These are phyloP conservation scores for Coenonympha glycerion DNA, from an alignment of 2,888 invertebrate species.

Conservation along the genomic window DNA sequence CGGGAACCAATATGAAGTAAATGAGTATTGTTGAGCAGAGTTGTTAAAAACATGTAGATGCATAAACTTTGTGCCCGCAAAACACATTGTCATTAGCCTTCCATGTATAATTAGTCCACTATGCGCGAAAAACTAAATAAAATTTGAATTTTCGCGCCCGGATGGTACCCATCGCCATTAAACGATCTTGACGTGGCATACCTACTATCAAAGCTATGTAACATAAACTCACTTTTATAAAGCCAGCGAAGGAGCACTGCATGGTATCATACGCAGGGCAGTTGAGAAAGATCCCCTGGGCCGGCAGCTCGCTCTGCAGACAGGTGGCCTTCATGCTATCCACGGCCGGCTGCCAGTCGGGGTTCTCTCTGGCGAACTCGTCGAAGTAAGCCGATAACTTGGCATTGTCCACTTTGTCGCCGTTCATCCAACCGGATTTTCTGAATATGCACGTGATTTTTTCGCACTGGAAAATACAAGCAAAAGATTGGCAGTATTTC, in stretches of 20 bases:
- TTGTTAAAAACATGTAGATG: too few relatives aligned
- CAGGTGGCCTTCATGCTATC: slow-evolving; percentile 41
- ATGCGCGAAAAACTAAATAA: too few relatives aligned
- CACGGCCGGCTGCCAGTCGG: slow-evolving; percentile 46
- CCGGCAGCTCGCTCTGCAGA: slow-evolving; percentile 36
- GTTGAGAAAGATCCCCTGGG: slow-evolving; percentile 44
- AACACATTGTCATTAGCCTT: too few relatives aligned
- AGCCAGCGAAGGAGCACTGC: slow-evolving; percentile 42
- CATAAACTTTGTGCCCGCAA: too few relatives aligned
- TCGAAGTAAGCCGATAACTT: slow-evolving; percentile 41
- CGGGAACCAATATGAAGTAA: too few relatives aligned
- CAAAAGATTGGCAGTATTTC: not conserved
- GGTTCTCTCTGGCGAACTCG: slow-evolving; percentile 40
- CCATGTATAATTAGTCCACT: too few relatives aligned
- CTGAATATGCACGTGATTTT: slow-evolving; percentile 45
- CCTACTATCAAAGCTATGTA: too few relatives aligned
- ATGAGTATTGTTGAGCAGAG: too few relatives aligned
- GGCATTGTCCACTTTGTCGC: slow-evolving; percentile 38
- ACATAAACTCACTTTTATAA: slow-evolving; percentile 43
- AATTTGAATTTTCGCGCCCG: too few relatives aligned
- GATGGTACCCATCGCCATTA: too few relatives aligned
- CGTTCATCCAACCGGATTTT: slow-evolving; percentile 44
- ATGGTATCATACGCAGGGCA: slow-evolving; percentile 55
- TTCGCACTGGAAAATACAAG: slow-evolving; percentile 46
- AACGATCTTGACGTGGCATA: too few relatives aligned